Evolutionary conservation across 2,797 vertebrate genomes (phyloP).

Genomic region (Momotus momota): DNA sequence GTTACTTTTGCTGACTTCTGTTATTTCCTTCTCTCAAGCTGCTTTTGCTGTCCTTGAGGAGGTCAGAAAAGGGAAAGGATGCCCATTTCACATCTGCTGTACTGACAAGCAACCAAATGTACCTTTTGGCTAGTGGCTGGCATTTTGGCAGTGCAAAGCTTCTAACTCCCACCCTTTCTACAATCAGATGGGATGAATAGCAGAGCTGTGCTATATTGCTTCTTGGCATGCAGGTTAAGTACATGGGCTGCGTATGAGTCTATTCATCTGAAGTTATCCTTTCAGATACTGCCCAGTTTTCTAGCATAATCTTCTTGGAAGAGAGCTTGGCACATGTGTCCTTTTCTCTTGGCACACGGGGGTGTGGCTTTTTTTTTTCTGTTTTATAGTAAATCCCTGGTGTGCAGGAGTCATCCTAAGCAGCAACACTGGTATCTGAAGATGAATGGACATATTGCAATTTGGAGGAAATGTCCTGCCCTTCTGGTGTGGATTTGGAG

Average conservation of each 20-base stretch:
- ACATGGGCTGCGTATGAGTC: constrained; percentile 38
- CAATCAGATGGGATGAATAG: constrained; percentile 45
- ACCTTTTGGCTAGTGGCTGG: constrained; percentile 55
- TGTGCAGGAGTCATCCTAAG: constrained; percentile 5
- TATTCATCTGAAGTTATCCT: constrained; percentile 43
- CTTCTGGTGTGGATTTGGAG: constrained; percentile 31
- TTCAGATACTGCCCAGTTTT: constrained; percentile 47
- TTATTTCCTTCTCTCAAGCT: not conserved
- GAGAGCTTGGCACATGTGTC: not conserved
- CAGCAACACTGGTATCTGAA: not conserved
- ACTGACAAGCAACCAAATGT: constrained; percentile 75
- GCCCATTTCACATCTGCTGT: constrained; percentile 73
- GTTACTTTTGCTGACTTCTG: not conserved
- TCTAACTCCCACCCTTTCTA: constrained; percentile 34
- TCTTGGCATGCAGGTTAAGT: constrained; percentile 49
- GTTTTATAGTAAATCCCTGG: not conserved
- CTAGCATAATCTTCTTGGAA: constrained; percentile 23
- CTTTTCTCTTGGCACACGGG: constrained; percentile 18
- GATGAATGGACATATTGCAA: constrained; percentile 30
- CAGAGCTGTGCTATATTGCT: constrained; percentile 21
- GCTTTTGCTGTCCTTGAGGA: constrained; percentile 68
- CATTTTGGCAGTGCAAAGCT: constrained; percentile 38
- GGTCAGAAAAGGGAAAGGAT: constrained; percentile 57
- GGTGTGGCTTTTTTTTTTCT: not conserved
- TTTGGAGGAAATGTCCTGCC: constrained; percentile 7